phyloP scores from a whole-genome alignment of 2,113 vertebrate genomes.

The Aphelocoma coerulescens region DNA sequence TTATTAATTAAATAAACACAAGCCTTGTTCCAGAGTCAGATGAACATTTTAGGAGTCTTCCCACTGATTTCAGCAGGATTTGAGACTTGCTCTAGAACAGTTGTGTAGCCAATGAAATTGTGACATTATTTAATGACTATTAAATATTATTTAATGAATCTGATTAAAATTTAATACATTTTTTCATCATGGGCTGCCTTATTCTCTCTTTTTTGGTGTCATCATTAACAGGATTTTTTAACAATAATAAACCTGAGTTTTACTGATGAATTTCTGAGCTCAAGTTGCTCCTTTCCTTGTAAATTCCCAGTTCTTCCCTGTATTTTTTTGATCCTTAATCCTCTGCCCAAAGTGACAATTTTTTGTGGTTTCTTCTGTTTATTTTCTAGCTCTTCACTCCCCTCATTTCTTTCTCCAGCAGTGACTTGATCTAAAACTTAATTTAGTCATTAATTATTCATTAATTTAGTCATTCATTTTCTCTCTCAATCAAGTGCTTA shows the following conservation, averaged over 20 bases:
- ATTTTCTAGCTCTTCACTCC: not conserved
- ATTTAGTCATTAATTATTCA: not conserved
- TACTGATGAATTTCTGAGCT: not conserved
- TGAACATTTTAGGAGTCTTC: not conserved
- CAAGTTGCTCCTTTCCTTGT: not conserved
- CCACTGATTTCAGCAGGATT: not conserved
- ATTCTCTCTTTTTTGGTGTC: not conserved
- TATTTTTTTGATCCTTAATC: not conserved
- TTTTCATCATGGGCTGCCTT: not conserved
- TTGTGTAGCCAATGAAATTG: accelerated
- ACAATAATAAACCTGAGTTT: not conserved
- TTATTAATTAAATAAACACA: not conserved
- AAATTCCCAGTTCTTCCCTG: not conserved
- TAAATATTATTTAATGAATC: not conserved
- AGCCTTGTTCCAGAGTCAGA: not conserved
- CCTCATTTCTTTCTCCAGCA: not conserved
- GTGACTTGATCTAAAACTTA: not conserved
- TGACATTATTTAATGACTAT: not conserved
- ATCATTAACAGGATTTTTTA: not conserved
- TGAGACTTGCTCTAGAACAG: not conserved
- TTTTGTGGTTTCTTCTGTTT: not conserved
- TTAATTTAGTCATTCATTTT: not conserved
- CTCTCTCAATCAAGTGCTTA: not conserved
- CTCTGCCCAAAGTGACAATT: not conserved
- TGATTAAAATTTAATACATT: not conserved